Conservation (phyloP, 2,797 vertebrate genomes). For the Tapera naevia region DNA sequence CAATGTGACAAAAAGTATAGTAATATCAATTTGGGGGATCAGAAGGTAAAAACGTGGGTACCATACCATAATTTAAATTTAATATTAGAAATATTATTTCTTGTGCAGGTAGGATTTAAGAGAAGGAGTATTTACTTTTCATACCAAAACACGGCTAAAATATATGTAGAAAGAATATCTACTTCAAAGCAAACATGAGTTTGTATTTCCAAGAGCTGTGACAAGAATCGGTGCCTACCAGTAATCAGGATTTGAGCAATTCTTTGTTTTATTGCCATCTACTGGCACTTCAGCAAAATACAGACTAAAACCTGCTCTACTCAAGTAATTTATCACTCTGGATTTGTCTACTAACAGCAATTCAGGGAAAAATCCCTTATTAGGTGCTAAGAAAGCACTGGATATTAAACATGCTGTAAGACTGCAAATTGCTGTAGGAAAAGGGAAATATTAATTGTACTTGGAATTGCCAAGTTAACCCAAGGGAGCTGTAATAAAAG, state of each 20-base stretch:
- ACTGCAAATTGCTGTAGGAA: not conserved
- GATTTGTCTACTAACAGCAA: not conserved
- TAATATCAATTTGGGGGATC: not conserved
- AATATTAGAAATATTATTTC: not conserved
- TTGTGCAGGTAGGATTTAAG: not conserved
- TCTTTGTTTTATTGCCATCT: conserved; percentile 66
- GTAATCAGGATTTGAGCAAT: not conserved
- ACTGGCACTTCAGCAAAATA: conserved; percentile 29
- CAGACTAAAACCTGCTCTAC: not conserved
- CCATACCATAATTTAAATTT: not conserved
- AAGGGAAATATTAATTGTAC: not conserved
- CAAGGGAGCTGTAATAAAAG: not conserved
- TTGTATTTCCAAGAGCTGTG: not conserved
- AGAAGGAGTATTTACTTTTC: not conserved
- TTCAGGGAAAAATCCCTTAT: not conserved
- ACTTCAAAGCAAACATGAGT: not conserved
- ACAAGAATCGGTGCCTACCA: fast-evolving
- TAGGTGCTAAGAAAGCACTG: not conserved
- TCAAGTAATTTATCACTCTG: not conserved
- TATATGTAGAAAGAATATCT: not conserved
- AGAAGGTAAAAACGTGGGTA: not conserved
- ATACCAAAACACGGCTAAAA: not conserved
- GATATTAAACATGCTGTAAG: not conserved
- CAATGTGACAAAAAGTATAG: not conserved
- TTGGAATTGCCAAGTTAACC: not conserved